These are phyloP conservation scores for Urosaurus nigricauda DNA, from an alignment of 2,797 vertebrate genomes.

Conservation along the genomic window DNA sequence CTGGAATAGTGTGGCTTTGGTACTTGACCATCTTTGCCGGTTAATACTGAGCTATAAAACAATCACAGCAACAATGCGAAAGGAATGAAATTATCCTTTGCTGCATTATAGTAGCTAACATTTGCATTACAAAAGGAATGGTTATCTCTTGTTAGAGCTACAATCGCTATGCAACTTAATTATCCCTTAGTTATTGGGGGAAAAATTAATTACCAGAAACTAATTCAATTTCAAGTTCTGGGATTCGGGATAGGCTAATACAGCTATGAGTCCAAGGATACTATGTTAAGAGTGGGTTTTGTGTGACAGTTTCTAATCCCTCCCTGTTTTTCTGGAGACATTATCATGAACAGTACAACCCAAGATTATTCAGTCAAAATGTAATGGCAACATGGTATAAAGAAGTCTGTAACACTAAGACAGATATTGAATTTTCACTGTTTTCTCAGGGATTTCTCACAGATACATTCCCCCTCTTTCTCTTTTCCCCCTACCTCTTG, in stretches of 20 bases:
- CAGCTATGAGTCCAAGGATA: background rate
- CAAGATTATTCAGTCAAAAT: background rate
- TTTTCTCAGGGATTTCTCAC: background rate
- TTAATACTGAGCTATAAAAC: too few species aligned
- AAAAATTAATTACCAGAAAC: background rate
- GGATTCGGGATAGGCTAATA: background rate
- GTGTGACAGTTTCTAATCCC: background rate
- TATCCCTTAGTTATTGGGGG: background rate
- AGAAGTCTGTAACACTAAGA: background rate
- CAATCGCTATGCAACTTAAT: background rate
- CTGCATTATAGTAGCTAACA: too few species aligned
- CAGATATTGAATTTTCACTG: background rate
- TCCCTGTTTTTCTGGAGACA: background rate
- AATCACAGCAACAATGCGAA: too few species aligned
- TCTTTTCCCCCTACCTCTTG: background rate
- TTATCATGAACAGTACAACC: background rate
- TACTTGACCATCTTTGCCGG: too few species aligned
- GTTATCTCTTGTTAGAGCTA: too few species aligned
- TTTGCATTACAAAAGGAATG: too few species aligned
- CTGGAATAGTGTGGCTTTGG: too few species aligned
- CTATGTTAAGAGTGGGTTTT: background rate
- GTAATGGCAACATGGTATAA: background rate
- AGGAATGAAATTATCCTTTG: too few species aligned
- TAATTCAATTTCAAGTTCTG: background rate
- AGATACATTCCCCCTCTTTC: background rate